Evolutionary conservation across 2,113 vertebrate genomes (phyloP), one percentile per base, ranked within the genome.

Genomic region (Syngnathus scovelli): DNA sequence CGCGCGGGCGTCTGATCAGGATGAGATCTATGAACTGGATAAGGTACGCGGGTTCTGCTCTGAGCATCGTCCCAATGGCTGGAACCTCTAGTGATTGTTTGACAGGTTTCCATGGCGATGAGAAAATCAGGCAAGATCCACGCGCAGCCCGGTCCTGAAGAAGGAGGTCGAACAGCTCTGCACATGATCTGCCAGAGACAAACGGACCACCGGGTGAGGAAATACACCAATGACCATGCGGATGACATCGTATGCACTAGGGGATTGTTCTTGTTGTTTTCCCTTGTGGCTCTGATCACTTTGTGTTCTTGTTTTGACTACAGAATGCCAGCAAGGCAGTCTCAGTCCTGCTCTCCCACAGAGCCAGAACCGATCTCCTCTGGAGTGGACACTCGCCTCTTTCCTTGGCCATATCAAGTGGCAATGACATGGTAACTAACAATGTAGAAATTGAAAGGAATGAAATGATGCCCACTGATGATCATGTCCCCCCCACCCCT

Each of bases 351-450:
- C 89, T 97, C 16, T 83, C 75, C 21, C 92, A 93, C 71, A 82
- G 80, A 44, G 92, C 94, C 33, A 85, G 86, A 16, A 89, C 90
- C 64, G 88, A 91, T 70, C 44, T 80, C 9, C 77, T 96, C 67
- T 96, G 95, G 94, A 93, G 92, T 0, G 92, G 94, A 51, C 95
- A 96, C 82, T 95, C 95, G 5, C 92, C 94, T 0, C 92, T 96
- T 23, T 97, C 95, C 5, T 76, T 96, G 72, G 90, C 94, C 43
- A 92, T 96, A 12, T 90, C 92, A 60, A 92, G 88, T 21, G 94
- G 94, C 69, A 96, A 96, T 4, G 88, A 93, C 55, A 72, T 92
- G 90, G 95, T 95, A 79, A 79, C 2, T 23, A 11, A 43, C 8
- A 43, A 43, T 43, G 8, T 11, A 43, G 11, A 43, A 43, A 9